phyloP scores from a whole-genome alignment of 2,888 invertebrate genomes.

The Globia sparganii region DNA sequence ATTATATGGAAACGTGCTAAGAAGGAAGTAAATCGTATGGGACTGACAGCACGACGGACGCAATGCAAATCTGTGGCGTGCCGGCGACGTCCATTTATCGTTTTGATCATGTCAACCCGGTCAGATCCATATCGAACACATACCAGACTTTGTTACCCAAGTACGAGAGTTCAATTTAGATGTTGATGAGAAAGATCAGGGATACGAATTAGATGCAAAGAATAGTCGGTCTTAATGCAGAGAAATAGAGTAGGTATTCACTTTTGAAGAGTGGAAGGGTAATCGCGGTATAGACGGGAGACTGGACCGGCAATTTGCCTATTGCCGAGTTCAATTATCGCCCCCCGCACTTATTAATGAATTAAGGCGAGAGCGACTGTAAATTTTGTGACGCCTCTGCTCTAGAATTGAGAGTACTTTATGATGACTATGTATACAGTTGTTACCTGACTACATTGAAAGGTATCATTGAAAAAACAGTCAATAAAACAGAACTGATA shows the following conservation, averaged over 20 bases:
- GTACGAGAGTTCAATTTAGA: constrained; percentile 81
- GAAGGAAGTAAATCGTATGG: constrained; percentile 81
- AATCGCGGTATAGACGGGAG: constrained; percentile 78
- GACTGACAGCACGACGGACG: constrained; percentile 83
- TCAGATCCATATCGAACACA: constrained; percentile 69
- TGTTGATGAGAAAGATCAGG: constrained; percentile 72
- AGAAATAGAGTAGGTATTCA: constrained; percentile 72
- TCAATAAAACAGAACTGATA: neutral
- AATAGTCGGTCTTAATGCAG: constrained; percentile 70
- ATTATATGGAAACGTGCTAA: constrained; percentile 76
- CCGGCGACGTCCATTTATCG: constrained; percentile 79
- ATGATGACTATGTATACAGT: constrained; percentile 72
- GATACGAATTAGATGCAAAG: constrained; percentile 62
- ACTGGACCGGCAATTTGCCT: constrained; percentile 88
- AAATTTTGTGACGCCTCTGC: constrained; percentile 87
- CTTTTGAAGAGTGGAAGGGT: constrained; percentile 56
- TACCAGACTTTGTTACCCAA: constrained; percentile 75
- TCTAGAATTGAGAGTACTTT: constrained; percentile 79
- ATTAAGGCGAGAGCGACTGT: constrained; percentile 87
- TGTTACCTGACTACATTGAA: constrained; percentile 73
- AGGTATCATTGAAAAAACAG: constrained; percentile 50
- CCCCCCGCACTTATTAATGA: constrained; percentile 90
- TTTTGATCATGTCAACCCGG: constrained; percentile 75
- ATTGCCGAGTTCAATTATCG: constrained; percentile 89
- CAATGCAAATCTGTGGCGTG: constrained; percentile 85